A percentile compares a stretch with the other conserved stretches of the same genome.
These are phyloP conservation scores for Pharmacophagus antenor DNA, from an alignment of 2,888 invertebrate genomes.

Conservation along the genomic window DNA sequence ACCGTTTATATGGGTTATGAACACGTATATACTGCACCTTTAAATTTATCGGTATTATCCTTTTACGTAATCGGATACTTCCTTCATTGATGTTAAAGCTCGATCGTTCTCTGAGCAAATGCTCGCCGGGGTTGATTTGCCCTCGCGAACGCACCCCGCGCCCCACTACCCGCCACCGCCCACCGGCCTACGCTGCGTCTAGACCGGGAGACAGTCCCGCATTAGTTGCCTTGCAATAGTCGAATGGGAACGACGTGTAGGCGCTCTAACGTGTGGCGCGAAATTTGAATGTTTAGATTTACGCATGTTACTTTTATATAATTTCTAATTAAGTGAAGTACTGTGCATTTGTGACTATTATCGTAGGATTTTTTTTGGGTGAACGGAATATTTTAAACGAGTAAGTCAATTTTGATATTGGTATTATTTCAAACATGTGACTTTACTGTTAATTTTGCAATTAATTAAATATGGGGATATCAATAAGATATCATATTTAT, in stretches of 20 bases:
- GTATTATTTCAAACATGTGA: neutral
- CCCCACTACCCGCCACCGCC: conserved; percentile 36
- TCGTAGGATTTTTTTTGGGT: conserved; percentile 32
- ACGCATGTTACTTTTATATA: conserved; percentile 23
- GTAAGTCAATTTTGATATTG: conserved; percentile 36
- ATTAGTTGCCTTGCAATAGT: conserved; percentile 57
- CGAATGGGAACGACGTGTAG: conserved; percentile 48
- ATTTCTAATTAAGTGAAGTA: conserved; percentile 32
- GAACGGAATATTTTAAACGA: conserved; percentile 35
- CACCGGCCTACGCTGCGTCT: conserved; percentile 64
- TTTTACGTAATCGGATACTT: conserved; percentile 51
- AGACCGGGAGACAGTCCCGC: conserved; percentile 56
- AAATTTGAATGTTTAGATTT: conserved; percentile 52
- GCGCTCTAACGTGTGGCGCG: conserved; percentile 49
- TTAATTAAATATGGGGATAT: too few relatives aligned
- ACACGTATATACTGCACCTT: conserved; percentile 35
- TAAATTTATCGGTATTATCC: conserved; percentile 52
- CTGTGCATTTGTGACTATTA: conserved; percentile 34
- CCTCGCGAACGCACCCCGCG: conserved; percentile 41
- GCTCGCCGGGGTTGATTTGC: conserved; percentile 61
- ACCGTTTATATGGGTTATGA: conserved; percentile 18
- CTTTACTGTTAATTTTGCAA: neutral
- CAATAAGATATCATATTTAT: too few relatives aligned
- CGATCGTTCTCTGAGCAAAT: conserved; percentile 57
- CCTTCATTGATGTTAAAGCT: conserved; percentile 61